A percentile compares a stretch with the other conserved stretches of the same genome.
Evolutionary conservation across 2,888 invertebrate species (phyloP).

Genomic region (Oscheius sp.): DNA sequence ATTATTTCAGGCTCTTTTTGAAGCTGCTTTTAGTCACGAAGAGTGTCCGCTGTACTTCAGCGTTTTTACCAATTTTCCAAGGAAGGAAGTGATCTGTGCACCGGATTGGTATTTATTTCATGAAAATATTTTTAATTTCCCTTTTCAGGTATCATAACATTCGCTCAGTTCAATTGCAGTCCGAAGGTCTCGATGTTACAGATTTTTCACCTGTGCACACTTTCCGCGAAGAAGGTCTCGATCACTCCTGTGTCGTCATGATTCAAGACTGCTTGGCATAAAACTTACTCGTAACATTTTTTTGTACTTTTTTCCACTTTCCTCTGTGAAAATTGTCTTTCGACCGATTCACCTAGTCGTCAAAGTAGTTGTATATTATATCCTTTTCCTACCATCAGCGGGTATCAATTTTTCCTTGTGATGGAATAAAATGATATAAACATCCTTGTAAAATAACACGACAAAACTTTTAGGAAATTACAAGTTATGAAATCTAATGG

Average conservation of each 20-base stretch:
- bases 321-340: neutral
- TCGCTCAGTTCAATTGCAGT: slow-evolving; percentile 16
- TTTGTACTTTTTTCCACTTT: neutral
- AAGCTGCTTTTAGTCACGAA: slow-evolving; percentile 94
- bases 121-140: neutral
- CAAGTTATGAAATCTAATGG: too few relatives aligned
- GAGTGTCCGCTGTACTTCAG: slow-evolving; percentile 84
- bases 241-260: slow-evolving; percentile 34
- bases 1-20: slow-evolving; percentile 85
- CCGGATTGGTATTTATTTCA: slow-evolving; percentile 57
- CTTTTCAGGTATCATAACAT: slow-evolving; percentile 32
- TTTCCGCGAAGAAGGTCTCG: slow-evolving; percentile 37
- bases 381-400: neutral
- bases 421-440: too few relatives aligned
- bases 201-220: slow-evolving; percentile 13
- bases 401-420: too few relatives aligned
- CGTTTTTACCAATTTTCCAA: slow-evolving; percentile 56
- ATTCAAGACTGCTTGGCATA: slow-evolving; percentile 37
- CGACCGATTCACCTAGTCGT: neutral
- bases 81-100: slow-evolving; percentile 53
- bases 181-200: slow-evolving; percentile 28
- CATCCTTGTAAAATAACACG: too few relatives aligned
- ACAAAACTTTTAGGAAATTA: too few relatives aligned
- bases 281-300: neutral
- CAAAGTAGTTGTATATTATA: neutral